Percentiles rank a stretch among this genome's conserved stretches.
phyloP scores from a whole-genome alignment of 2,888 invertebrate species.

The Exocentrus adspersus region DNA sequence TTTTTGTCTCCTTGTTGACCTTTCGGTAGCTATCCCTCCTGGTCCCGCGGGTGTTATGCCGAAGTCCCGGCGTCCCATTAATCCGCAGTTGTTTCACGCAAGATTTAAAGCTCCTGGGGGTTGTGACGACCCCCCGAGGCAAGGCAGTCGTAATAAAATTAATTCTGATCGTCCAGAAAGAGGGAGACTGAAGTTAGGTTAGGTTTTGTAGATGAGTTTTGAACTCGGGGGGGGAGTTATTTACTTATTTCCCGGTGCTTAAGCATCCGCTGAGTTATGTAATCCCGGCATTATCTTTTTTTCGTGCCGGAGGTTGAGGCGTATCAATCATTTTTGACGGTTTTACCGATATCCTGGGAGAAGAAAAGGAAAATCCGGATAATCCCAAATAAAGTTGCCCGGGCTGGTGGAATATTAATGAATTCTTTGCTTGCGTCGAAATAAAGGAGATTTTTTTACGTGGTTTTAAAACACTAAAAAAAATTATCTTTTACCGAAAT shows the following conservation, averaged over 20 bases:
- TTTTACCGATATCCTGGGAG: not conserved
- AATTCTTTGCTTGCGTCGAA: no score
- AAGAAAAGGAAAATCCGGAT: no score
- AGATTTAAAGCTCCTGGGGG: conserved; percentile 10
- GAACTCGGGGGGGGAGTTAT: no score
- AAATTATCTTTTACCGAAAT: no score
- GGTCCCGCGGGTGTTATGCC: not conserved
- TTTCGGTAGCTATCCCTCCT: conserved; percentile 5
- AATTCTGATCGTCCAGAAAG: no score
- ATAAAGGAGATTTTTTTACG: no score
- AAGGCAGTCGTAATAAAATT: conserved; percentile 20
- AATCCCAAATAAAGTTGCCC: not conserved
- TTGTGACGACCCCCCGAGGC: conserved; percentile 8
- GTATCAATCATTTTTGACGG: not conserved
- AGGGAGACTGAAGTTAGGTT: no score
- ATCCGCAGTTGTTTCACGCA: not conserved
- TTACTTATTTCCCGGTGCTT: not conserved
- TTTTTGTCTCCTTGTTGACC: conserved; percentile 12
- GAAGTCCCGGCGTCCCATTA: conserved; percentile 20
- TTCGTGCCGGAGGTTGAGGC: not conserved
- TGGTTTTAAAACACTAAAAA: no score
- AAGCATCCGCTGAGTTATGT: no score
- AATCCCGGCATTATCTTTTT: not conserved
- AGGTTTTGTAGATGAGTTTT: no score
- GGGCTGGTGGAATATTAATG: not conserved